These are phyloP conservation scores for Hydrotaea cyrtoneurina DNA, from an alignment of 2,888 invertebrate genomes.

Conservation along the genomic window DNA sequence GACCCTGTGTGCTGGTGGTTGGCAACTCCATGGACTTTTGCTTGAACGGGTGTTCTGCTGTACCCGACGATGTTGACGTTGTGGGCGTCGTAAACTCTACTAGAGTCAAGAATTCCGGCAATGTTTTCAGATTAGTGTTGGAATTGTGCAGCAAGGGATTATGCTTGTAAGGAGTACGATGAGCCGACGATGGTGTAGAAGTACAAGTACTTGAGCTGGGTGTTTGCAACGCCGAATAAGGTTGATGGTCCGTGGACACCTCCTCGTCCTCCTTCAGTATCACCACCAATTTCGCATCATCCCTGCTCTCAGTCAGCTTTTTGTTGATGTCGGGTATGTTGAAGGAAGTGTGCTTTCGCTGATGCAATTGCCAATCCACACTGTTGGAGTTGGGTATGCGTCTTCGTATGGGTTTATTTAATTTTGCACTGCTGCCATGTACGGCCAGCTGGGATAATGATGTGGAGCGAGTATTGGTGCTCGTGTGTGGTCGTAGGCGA, in stretches of 20 bases:
- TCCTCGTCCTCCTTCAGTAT: conserved; percentile 60
- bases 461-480: conserved; percentile 71
- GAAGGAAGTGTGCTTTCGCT: conserved; percentile 75
- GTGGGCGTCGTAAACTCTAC: conserved; percentile 83
- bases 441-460: conserved; percentile 74
- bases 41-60: conserved; percentile 72
- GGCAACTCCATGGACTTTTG: conserved; percentile 76
- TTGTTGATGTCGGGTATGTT: conserved; percentile 67
- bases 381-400: conserved; percentile 62
- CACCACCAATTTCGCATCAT: conserved; percentile 59
- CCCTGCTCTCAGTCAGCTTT: conserved; percentile 53
- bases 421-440: conserved; percentile 59
- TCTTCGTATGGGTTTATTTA: conserved; percentile 52
- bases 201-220: conserved; percentile 55
- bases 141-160: conserved; percentile 80
- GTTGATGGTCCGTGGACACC: conserved; percentile 42
- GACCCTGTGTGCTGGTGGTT: conserved; percentile 7
- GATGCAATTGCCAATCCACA: conserved; percentile 73
- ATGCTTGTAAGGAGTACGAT: conserved; percentile 72
- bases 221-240: conserved; percentile 49
- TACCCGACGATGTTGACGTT: conserved; percentile 32
- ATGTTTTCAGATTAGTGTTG: conserved; percentile 86
- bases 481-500: conserved; percentile 53
- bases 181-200: conserved; percentile 54
- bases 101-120: conserved; percentile 87